phyloP scores from a whole-genome alignment of 92 coral and sea anemone species.

The Chrysogorgia sp. region DNA sequence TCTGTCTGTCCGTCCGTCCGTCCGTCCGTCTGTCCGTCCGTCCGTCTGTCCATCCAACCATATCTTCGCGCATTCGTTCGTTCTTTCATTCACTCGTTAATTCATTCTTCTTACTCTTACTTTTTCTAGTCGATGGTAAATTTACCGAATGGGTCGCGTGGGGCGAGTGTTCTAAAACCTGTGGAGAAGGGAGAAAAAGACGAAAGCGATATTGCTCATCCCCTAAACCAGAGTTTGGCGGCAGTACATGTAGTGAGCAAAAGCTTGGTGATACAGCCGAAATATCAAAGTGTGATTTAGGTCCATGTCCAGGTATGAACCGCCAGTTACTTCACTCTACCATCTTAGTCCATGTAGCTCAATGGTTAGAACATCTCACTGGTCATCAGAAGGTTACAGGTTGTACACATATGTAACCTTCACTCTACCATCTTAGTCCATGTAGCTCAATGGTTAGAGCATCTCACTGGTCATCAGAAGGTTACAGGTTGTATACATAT shows the following conservation, averaged over 20 bases:
- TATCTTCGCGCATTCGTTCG: too few relatives aligned
- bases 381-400: too few relatives aligned
- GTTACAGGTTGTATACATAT: too few relatives aligned
- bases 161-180: slow-evolving; percentile 91
- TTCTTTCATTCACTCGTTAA: neutral
- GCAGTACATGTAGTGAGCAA: slow-evolving; percentile 80
- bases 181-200: slow-evolving; percentile 92
- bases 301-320: slow-evolving; percentile 87
- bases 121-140: slow-evolving; percentile 80
- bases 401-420: too few relatives aligned
- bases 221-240: slow-evolving; percentile 92
- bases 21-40: too few relatives aligned
- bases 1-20: too few relatives aligned
- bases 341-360: too few relatives aligned
- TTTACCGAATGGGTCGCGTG: slow-evolving; percentile 92
- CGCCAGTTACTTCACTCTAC: neutral
- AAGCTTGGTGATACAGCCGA: slow-evolving; percentile 82
- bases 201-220: slow-evolving; percentile 82
- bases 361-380: too few relatives aligned
- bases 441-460: too few relatives aligned
- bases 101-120: neutral
- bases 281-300: slow-evolving; percentile 82
- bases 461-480: too few relatives aligned
- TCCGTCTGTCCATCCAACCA: too few relatives aligned
- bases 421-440: too few relatives aligned